Percentiles rank a stretch among this genome's conserved stretches.
Evolutionary conservation across 2,113 vertebrate species (phyloP).

Genomic region (Podarcis cretensis): DNA sequence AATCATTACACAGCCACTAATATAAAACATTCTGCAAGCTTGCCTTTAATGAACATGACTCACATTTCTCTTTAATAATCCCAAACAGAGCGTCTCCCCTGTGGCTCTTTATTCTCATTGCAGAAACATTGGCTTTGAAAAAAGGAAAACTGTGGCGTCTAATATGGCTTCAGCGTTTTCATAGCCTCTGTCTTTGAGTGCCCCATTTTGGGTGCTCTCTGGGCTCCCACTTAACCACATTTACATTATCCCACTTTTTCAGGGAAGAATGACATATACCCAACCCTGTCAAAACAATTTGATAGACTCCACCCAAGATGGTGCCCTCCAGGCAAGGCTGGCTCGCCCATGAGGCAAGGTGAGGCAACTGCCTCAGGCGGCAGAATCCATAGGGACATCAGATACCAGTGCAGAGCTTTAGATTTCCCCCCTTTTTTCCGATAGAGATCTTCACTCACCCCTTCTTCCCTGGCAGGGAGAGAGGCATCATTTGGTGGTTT

Average conservation of each 20-base stretch:
- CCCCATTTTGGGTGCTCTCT: neutral
- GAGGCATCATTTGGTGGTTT: too few relatives aligned
- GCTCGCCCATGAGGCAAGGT: too few relatives aligned
- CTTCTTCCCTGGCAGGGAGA: too few relatives aligned
- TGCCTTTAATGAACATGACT: constrained; percentile 76
- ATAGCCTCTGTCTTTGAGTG: neutral
- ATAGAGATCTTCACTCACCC: too few relatives aligned
- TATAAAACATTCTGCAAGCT: constrained; percentile 70
- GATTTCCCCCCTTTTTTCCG: too few relatives aligned
- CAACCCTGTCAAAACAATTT: neutral
- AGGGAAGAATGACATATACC: neutral
- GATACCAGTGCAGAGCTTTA: too few relatives aligned
- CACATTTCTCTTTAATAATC: constrained; percentile 72
- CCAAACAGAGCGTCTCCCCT: constrained; percentile 42
- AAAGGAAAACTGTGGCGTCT: constrained; percentile 32
- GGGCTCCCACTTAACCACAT: too few relatives aligned
- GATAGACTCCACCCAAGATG: neutral
- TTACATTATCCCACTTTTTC: too few relatives aligned
- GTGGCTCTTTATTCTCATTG: constrained; percentile 22
- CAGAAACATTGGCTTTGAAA: neutral
- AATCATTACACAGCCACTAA: constrained; percentile 72
- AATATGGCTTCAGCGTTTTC: neutral
- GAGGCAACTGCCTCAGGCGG: too few relatives aligned
- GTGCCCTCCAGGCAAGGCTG: neutral
- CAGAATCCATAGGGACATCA: too few relatives aligned